Evolutionary conservation across 2,888 invertebrate genomes (phyloP).

Genomic region (Gymnoscelis rufifasciata): DNA sequence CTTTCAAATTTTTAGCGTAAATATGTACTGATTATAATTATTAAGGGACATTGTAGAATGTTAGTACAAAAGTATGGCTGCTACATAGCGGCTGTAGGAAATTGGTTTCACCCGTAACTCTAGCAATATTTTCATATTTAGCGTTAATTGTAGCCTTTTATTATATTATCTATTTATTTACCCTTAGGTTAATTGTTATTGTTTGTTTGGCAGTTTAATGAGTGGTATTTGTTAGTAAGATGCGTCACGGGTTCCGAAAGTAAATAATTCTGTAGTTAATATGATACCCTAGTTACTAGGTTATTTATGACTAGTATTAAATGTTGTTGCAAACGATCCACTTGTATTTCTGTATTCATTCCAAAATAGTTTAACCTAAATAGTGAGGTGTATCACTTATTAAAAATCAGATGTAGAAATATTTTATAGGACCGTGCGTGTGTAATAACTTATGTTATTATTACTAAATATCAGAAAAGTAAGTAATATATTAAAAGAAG

Average conservation of each 20-base stretch:
- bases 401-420: too few species aligned
- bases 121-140: constrained; percentile 54
- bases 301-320: too few species aligned
- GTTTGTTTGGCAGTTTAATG: constrained; percentile 45
- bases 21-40: constrained; percentile 39
- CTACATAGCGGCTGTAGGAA: constrained; percentile 44
- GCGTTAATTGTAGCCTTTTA: constrained; percentile 45
- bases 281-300: too few species aligned
- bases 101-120: constrained; percentile 54
- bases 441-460: too few species aligned
- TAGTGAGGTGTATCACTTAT: too few species aligned
- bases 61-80: constrained; percentile 60
- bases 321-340: too few species aligned
- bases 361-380: too few species aligned
- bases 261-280: too few species aligned
- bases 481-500: too few species aligned
- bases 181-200: constrained; percentile 55
- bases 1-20: constrained; percentile 31
- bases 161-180: constrained; percentile 54
- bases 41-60: constrained; percentile 35
- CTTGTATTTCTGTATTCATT: too few species aligned
- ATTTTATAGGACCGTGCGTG: too few species aligned
- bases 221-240: background rate
- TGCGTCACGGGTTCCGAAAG: background rate
- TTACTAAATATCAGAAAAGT: too few species aligned